phyloP scores from a whole-genome alignment of 2,888 invertebrate genomes.

The Nomada fabriciana region DNA sequence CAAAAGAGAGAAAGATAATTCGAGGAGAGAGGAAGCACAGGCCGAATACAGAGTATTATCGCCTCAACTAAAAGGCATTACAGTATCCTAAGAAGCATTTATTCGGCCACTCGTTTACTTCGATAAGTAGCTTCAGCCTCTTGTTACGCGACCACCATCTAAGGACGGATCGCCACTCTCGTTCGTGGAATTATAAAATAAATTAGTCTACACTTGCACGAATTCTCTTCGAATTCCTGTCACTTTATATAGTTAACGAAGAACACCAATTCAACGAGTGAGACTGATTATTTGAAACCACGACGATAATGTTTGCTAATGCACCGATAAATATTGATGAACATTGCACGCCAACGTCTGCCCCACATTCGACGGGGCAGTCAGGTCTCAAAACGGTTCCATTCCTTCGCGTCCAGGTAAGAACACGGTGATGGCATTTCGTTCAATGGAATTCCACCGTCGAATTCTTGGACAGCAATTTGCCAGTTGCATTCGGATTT shows the following conservation, averaged over 20 bases:
- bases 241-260: no score
- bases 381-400: conserved; percentile 70
- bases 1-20: conserved; percentile 51
- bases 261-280: not conserved
- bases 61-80: conserved; percentile 61
- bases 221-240: not conserved
- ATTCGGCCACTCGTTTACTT: conserved; percentile 35
- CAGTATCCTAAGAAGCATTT: conserved; percentile 54
- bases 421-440: conserved; percentile 80
- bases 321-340: conserved; percentile 64
- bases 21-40: conserved; percentile 13
- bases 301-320: not conserved
- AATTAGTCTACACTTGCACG: not conserved
- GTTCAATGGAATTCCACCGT: conserved; percentile 79
- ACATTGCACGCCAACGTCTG: conserved; percentile 62
- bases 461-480: conserved; percentile 80
- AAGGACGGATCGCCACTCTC: not conserved
- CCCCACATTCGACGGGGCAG: conserved; percentile 45
- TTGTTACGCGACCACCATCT: conserved; percentile 25
- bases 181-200: not conserved
- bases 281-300: not conserved
- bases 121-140: conserved; percentile 29
- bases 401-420: conserved; percentile 79
- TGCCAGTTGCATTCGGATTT: conserved; percentile 81
- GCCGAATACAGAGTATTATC: conserved; percentile 56